Conservation (phyloP, 2,797 vertebrate genomes). For the Peromyscus nudipes region DNA sequence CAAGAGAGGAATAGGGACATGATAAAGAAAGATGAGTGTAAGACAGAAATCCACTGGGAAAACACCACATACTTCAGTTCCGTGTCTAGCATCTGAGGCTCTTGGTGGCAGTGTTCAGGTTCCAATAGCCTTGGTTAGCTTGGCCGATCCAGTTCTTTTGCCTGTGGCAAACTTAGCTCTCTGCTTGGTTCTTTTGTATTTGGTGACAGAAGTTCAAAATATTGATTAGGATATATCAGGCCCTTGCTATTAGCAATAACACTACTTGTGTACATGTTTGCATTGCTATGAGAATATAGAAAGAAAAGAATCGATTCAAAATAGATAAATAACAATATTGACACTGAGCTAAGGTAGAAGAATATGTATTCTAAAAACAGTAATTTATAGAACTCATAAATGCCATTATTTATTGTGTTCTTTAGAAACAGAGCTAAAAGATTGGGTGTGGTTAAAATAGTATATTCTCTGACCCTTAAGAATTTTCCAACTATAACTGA, state of each 20-base stretch:
- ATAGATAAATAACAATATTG: not conserved
- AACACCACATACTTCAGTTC: too few species aligned
- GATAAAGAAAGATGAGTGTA: not conserved
- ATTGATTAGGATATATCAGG: not conserved
- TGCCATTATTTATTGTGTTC: constrained; percentile 14
- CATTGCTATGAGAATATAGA: not conserved
- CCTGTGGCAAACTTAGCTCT: not conserved
- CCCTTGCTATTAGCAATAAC: not conserved
- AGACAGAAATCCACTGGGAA: not conserved
- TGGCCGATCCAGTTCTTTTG: not conserved
- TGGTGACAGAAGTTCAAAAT: not conserved
- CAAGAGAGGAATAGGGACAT: not conserved
- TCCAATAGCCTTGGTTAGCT: not conserved
- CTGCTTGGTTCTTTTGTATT: not conserved
- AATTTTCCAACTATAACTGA: not conserved
- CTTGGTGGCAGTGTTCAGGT: not conserved
- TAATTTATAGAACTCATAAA: not conserved
- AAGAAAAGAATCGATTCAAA: not conserved
- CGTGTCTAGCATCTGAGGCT: too few species aligned
- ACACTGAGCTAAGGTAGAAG: not conserved
- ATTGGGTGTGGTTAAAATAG: not conserved
- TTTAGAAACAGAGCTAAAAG: constrained; percentile 39
- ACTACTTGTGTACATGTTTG: constrained; percentile 30
- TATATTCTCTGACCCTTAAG: not conserved
- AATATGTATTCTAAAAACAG: not conserved